These are phyloP conservation scores for Galeruca laticollis DNA, from an alignment of 2,888 invertebrate genomes.

Conservation along the genomic window DNA sequence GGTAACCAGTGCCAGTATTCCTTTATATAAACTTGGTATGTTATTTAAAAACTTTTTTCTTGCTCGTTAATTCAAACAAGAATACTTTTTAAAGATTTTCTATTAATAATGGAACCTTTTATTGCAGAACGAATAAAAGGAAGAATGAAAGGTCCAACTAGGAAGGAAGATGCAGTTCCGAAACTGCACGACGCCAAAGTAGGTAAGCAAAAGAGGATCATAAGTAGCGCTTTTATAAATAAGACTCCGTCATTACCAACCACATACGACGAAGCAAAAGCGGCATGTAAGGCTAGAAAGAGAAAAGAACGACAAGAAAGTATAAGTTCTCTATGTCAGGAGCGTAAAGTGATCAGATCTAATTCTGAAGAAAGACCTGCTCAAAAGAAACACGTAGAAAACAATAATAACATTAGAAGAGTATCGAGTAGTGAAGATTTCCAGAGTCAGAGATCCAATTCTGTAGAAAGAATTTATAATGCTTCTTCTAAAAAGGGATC, in stretches of 20 bases:
- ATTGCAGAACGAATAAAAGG: neutral
- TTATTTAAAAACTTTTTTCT: too few species aligned
- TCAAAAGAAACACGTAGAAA: constrained; percentile 59
- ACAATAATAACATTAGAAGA: constrained; percentile 67
- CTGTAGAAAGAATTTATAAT: constrained; percentile 56
- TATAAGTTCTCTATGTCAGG: constrained; percentile 70
- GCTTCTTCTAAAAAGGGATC: constrained; percentile 57
- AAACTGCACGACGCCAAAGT: constrained; percentile 52
- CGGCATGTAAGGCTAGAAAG: constrained; percentile 68
- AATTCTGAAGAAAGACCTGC: constrained; percentile 73
- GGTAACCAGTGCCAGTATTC: too few species aligned
- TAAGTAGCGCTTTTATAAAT: constrained; percentile 40
- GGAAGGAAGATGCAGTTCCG: constrained; percentile 52
- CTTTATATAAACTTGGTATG: too few species aligned
- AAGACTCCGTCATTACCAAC: constrained; percentile 46
- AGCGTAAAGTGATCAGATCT: constrained; percentile 73
- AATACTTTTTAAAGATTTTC: too few species aligned
- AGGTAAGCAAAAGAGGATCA: constrained; percentile 50
- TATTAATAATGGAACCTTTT: neutral
- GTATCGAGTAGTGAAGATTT: constrained; percentile 77
- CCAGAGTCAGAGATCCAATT: constrained; percentile 58
- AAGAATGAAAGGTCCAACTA: constrained; percentile 57
- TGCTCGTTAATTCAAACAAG: too few species aligned
- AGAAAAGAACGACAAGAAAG: constrained; percentile 76
- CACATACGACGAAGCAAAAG: constrained; percentile 63